Evolutionary conservation across 2,113 vertebrate genomes (phyloP), one percentile per base, ranked within the genome.

Genomic region (Seriola rivoliana): DNA sequence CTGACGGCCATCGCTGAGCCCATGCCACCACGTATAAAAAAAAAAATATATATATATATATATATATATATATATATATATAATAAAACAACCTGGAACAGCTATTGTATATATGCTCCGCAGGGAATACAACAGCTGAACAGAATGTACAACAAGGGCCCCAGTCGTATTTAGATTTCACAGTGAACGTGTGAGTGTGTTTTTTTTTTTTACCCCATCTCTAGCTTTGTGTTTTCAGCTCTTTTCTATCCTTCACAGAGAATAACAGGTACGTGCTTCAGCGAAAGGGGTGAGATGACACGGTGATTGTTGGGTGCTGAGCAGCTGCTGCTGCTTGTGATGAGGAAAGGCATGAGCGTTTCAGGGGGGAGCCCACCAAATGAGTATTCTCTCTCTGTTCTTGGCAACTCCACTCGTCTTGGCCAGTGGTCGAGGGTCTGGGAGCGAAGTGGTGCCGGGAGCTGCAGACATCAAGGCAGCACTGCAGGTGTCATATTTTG

Each of bases 141-240:
- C 79, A 87, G 65, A 89, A 82, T 84, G 84, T 86, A 78, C 80
- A 85, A 85, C 67, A 86, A 68, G 71, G 40, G 63, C 76, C 65
- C 38, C 52, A 25, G 38, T 88, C 44, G 8, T 76, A 71, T 74
- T 85, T 69, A 63, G 71, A 74, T 83, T 52, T 86, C 76, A 82
- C 74, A 62, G 57, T 40, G 10, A 75, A 84, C 60, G 82, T 52
- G 67, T 82, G 74, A 80, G 58, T 77, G 36, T 69, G 19, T 72
- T 50, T 72, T 60, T 54, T 6, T 54, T 52, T 11, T 52, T 23
- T 21, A 69, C 50, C 17, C 32, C 40, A 65, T 70, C 65, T 73
- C 25, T 21, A 6, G 16, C 12, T 78, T 63, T 72, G 46, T 44
- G 74, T 74, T 77, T 80, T 71, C n/a, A 69, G 21, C 12, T 69